Evolutionary conservation across 2,113 vertebrate species (phyloP), one percentile per base, ranked within the genome.

Genomic region (Rafetus swinhoei): DNA sequence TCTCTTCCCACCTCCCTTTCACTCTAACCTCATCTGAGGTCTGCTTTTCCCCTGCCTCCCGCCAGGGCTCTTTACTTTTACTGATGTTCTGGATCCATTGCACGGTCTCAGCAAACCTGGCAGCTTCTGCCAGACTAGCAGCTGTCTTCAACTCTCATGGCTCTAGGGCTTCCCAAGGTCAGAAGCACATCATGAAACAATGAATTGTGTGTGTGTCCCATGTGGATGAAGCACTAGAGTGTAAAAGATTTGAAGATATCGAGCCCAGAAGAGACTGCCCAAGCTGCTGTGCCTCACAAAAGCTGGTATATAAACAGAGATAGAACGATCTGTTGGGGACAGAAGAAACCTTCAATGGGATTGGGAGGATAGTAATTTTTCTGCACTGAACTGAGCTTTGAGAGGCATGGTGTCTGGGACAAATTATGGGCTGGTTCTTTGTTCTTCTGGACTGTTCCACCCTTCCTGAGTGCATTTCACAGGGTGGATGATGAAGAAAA

Each of bases 71-170:
- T 96, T 87, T 86, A 62, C 86, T 91, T 94, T 94, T 92, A 88
- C 90, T 93, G 85, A 93, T 82, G 56, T 92, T 96, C 93, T 95
- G 93, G 80, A 91, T 94, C 94, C 24, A 60, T 84, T 29, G 6
- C 79, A 92, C 92, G 81, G 89, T 85, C 93, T 96, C 88, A 1
- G 0, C 86, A 96, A 95, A 95, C 88, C 92, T 96, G 95, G 92
- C 95, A 95, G 89, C 87, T 96, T 95, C 89, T 94, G 21, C 79
- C 88, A 92, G 79, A 82, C 90, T 97, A 96, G 85, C 97, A 97
- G 95, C 94, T 97, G 97, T 93, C 95, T 97, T 62, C 5, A 4
- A 87, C 87, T 95, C 79, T 88, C 69, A 69, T 87, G 90, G 92
- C 93, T 96, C 85, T 92, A 90, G 83, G 94, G 86, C 81, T 95